Base-by-base conservation (phyloP, 2,113 vertebrate species). In the Saccopteryx bilineata region DNA sequence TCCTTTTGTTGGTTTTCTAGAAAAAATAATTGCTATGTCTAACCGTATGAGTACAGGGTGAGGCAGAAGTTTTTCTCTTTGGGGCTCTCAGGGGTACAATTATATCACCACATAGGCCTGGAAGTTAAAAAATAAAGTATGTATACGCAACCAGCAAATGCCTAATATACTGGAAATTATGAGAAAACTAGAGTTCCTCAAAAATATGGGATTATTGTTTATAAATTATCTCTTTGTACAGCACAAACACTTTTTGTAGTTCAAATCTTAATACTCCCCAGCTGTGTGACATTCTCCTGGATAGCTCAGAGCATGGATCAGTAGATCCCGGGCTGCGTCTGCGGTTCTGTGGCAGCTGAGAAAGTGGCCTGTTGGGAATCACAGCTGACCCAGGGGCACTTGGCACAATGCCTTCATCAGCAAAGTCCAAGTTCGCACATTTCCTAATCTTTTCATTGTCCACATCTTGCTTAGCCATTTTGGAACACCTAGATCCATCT, bases 111-210 rank as follows among this genome's bases (percentile, higher is more conserved):
- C 11, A 0, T 31, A 58, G 65, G 24, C 23, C 39, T 61, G 15
- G 54, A 82, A 28, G n/a, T 39, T 48, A 56, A 81, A 76, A 56
- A 84, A 75, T 65, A 82, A 90, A 39, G 9, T 75, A 52, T 58
- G 48, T 87, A 69, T 28, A 71, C 9, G 46, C 17, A 86, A 71
- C 10, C 39, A 88, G 71, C 13, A 86, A 24, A 83, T 19, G 9
- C 94, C 9, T 93, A 80, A 85, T 90, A 80, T 63, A 61, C 48
- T 87, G 7, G 54, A 91, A 94, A 84, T 81, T 26, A 75, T 31
- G 12, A 78, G 39, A 87, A 95, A 60, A 83, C 7, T 23, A 56
- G 18, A 65, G 12, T 78, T 31, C 33, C 61, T 92, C 39, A 86
- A 94, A 96, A 68, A 50, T 7, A 31, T n/a, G 52, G 26, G 28